These are phyloP conservation scores for Lagorchestes hirsutus DNA, from an alignment of 2,797 vertebrate genomes.

Conservation along the genomic window DNA sequence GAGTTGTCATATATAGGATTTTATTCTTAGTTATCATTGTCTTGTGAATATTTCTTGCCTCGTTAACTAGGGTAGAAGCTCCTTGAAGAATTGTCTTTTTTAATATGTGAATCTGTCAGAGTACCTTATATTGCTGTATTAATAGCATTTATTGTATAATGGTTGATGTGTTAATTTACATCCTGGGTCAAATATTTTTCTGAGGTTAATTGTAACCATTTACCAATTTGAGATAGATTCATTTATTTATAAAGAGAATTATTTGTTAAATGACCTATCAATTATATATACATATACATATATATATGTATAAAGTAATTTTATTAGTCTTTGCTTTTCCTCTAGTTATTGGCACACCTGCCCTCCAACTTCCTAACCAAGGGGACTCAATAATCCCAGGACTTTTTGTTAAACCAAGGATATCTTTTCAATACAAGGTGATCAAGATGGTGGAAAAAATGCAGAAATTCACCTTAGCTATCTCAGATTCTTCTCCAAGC, in stretches of 20 bases:
- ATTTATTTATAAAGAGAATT: not conserved
- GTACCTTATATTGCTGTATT: not conserved
- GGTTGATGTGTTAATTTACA: not conserved
- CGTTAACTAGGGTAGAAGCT: too few relatives aligned
- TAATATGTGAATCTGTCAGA: not conserved
- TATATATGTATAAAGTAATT: not conserved
- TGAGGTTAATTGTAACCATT: not conserved
- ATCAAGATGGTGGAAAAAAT: too few relatives aligned
- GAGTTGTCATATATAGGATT: too few relatives aligned
- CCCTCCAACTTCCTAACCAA: not conserved
- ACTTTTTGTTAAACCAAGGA: not conserved
- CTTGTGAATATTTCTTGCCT: too few relatives aligned
- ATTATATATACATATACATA: fast-evolving
- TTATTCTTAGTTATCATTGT: too few relatives aligned
- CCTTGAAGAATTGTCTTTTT: not conserved
- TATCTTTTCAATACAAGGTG: not conserved
- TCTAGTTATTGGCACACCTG: not conserved
- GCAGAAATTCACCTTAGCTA: too few relatives aligned
- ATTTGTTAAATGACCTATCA: not conserved
- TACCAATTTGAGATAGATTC: not conserved
- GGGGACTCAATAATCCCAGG: not conserved
- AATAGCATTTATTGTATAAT: not conserved
- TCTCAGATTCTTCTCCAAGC: too few relatives aligned
- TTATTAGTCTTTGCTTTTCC: not conserved
- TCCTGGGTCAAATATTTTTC: not conserved